Percentiles rank a stretch among this genome's conserved stretches.
Evolutionary conservation across 2,888 invertebrate genomes (phyloP).

Genomic region (Psylliodes chrysocephalus): DNA sequence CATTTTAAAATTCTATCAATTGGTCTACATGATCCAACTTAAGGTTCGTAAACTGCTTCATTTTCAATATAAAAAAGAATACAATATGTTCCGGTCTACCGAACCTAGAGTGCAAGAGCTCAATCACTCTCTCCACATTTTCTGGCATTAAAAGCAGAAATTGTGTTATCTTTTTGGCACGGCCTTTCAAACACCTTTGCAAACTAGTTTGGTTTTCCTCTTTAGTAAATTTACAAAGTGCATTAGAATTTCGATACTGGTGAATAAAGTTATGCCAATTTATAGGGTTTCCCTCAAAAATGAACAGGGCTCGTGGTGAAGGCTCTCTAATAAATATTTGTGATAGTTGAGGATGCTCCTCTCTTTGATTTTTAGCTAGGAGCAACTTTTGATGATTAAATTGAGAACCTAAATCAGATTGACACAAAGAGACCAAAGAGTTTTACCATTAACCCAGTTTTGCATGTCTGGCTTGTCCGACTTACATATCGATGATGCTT

Average conservation of each 20-base stretch:
- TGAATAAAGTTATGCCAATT: conserved; percentile 11
- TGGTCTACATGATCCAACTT: not conserved
- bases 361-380: not conserved
- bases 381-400: no score
- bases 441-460: not conserved
- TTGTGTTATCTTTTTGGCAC: conserved; percentile 7
- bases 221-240: conserved; percentile 11
- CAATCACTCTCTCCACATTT: conserved; percentile 11
- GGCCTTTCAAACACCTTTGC: conserved; percentile 15
- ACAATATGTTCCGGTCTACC: conserved; percentile 13
- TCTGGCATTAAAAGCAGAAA: conserved; percentile 11
- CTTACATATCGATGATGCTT: not conserved
- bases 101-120: conserved; percentile 9
- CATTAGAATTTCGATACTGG: no score
- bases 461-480: not conserved
- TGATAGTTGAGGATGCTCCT: not conserved
- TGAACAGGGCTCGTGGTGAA: not conserved
- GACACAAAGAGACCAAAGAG: not conserved
- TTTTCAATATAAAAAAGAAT: not conserved
- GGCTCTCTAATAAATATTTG: not conserved
- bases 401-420: not conserved
- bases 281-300: conserved; percentile 5
- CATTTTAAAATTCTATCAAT: conserved; percentile 22
- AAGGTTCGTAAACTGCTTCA: not conserved
- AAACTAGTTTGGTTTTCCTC: conserved; percentile 15